A percentile compares a stretch with the other conserved stretches of the same genome.
Evolutionary conservation across 1,140 invertebrate species (phyloP).

Genomic region (Panagrolaimus sp.): DNA sequence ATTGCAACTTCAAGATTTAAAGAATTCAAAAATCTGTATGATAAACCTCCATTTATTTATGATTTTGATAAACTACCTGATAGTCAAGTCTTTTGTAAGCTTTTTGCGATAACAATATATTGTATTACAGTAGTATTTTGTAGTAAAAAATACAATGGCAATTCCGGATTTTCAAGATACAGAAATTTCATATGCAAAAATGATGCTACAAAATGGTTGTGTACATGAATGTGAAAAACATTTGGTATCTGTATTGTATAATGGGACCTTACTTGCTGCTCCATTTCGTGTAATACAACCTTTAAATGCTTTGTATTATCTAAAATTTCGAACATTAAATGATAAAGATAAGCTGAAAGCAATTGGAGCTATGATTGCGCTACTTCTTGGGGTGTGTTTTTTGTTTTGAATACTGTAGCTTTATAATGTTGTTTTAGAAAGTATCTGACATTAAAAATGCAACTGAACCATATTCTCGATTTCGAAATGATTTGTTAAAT

Average conservation of each 20-base stretch:
- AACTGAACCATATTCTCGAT: background rate
- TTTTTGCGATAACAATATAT: background rate
- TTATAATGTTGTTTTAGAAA: too few species aligned
- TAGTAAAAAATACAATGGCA: background rate
- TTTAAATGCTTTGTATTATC: background rate
- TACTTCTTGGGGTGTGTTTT: background rate
- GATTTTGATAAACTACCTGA: background rate
- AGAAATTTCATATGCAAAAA: background rate
- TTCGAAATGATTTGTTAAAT: background rate
- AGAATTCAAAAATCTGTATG: too few species aligned
- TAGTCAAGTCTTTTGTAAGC: background rate
- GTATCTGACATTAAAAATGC: background rate
- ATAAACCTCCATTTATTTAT: background rate
- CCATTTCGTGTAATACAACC: background rate
- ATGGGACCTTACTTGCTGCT: background rate
- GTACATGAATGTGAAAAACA: background rate
- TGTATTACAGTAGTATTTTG: background rate
- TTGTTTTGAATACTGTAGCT: too few species aligned
- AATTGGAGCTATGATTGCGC: background rate
- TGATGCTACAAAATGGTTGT: background rate
- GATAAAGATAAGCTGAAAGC: background rate
- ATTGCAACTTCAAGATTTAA: too few species aligned
- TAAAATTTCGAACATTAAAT: background rate
- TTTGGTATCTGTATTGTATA: background rate
- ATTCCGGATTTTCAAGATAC: background rate